Evolutionary conservation across 2,113 vertebrate genomes (phyloP).

Genomic region (Pungitius pungitius): DNA sequence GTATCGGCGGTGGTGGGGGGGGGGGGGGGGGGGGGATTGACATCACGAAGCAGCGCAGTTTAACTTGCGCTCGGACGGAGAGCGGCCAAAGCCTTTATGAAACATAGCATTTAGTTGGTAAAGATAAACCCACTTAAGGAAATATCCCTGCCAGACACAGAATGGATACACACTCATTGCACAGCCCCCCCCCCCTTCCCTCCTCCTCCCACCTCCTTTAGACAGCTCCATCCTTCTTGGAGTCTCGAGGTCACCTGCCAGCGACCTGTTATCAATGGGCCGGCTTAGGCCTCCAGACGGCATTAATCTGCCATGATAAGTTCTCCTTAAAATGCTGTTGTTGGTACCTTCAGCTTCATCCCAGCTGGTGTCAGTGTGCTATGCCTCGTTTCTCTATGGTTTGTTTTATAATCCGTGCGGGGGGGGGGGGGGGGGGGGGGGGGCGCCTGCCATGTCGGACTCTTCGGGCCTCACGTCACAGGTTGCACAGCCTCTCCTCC

Average conservation of each 20-base stretch:
- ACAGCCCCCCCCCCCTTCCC: background rate
- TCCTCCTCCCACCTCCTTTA: constrained; percentile 42
- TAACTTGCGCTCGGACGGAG: constrained; percentile 9
- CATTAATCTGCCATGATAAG: constrained; percentile 71
- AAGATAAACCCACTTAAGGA: constrained; percentile 63
- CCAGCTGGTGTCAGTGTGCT: constrained; percentile 33
- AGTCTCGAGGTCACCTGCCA: constrained; percentile 68
- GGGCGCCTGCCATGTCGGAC: background rate
- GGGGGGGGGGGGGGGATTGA: constrained; percentile 13
- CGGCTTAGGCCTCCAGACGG: constrained; percentile 52
- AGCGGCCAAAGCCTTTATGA: constrained; percentile 51
- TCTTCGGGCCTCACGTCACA: constrained; percentile 45
- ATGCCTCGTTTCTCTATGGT: constrained; percentile 31
- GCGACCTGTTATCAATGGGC: constrained; percentile 73
- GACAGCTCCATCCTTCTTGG: constrained; percentile 62
- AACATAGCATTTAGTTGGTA: constrained; percentile 39
- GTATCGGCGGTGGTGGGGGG: constrained; percentile 16
- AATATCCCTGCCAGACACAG: constrained; percentile 52
- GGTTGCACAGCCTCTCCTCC: constrained; percentile 67
- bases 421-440: background rate
- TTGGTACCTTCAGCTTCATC: constrained; percentile 46
- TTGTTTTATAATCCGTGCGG: constrained; percentile 42
- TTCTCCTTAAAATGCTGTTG: constrained; percentile 55
- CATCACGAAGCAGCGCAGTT: constrained; percentile 21
- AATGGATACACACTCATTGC: constrained; percentile 44